Evolutionary conservation across 2,113 vertebrate species (phyloP).

Genomic region (Crotophaga sulcirostris): DNA sequence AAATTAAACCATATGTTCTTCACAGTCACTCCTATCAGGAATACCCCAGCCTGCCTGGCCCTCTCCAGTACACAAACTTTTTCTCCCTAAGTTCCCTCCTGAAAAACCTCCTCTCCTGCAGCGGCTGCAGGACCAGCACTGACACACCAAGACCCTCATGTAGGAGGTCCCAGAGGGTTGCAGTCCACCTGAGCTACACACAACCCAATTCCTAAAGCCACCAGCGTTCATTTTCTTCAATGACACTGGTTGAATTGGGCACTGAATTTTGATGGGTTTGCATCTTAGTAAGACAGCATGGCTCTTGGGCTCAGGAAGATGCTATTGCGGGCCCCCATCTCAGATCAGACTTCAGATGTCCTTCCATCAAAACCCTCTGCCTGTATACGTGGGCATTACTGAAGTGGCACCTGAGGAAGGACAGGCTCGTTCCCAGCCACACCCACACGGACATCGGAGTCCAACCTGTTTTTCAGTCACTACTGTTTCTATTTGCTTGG

Average conservation of each 20-base stretch:
- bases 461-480: rapidly evolving
- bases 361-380: neutral
- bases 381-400: rapidly evolving
- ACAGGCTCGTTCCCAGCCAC: neutral
- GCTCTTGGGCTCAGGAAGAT: no score
- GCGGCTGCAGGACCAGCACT: rapidly evolving
- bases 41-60: neutral
- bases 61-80: neutral
- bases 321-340: rapidly evolving
- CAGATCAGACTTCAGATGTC: rapidly evolving
- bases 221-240: rapidly evolving
- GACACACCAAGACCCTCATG: no score
- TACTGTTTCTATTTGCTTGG: rapidly evolving
- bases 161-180: neutral
- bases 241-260: rapidly evolving
- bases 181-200: neutral
- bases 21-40: neutral
- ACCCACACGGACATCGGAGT: rapidly evolving
- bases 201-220: neutral
- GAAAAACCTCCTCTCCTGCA: neutral
- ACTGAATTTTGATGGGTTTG: neutral
- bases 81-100: neutral
- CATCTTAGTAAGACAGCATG: rapidly evolving
- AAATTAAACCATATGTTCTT: conserved; percentile 55
- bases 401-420: neutral